A percentile compares a stretch with the other conserved stretches of the same genome.
Conservation (phyloP, 2,888 invertebrate species). For the Lamellibrachia satsuma region DNA sequence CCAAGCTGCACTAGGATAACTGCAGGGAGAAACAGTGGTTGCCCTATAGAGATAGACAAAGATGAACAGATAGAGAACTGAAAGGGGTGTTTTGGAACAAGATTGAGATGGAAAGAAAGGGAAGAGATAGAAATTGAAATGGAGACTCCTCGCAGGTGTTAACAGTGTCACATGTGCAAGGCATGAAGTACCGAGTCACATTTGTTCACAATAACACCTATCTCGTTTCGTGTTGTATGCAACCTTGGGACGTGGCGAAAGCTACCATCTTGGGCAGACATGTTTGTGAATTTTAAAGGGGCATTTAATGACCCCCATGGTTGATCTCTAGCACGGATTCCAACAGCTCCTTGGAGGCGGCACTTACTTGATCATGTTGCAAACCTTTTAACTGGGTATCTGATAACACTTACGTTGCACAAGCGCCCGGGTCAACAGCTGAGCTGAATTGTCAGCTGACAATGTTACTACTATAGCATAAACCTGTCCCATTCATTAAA, state of each 20-base stretch:
- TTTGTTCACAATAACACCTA: background rate
- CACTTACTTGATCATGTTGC: constrained; percentile 13
- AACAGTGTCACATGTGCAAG: background rate
- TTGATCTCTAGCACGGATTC: background rate
- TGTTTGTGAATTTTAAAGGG: constrained; percentile 8
- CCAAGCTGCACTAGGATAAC: background rate
- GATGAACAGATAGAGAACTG: background rate
- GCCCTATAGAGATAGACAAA: background rate
- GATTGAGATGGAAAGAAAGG: background rate
- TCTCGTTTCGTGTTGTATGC: background rate
- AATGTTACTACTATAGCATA: background rate
- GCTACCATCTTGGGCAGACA: background rate
- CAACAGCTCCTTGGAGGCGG: background rate
- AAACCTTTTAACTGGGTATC: background rate
- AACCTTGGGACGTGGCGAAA: background rate
- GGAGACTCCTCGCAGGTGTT: background rate
- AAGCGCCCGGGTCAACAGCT: background rate
- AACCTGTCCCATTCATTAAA: constrained; percentile 4
- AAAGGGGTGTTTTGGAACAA: background rate
- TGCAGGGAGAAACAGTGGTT: background rate
- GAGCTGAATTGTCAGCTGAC: background rate
- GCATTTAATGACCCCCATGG: background rate
- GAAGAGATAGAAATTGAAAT: background rate
- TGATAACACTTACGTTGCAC: background rate
- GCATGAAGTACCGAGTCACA: background rate